Percentiles rank a stretch among this genome's conserved stretches.
phyloP scores from a whole-genome alignment of 2,888 invertebrate species.

The Drosophila gaucha region DNA sequence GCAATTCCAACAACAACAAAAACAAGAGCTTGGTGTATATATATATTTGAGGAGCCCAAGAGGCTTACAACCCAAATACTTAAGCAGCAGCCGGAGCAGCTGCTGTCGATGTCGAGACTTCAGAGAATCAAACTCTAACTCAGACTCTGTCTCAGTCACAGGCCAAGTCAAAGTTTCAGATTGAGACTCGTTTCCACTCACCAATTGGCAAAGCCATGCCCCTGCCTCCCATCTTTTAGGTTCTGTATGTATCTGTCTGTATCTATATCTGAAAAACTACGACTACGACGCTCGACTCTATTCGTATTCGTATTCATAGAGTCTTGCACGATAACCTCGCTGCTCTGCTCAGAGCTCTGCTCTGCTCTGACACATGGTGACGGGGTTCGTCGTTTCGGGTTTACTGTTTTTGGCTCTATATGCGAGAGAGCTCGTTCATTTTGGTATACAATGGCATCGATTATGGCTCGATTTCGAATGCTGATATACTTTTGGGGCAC shows the following conservation, averaged over 20 bases:
- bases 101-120: conserved; percentile 43
- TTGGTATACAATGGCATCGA: conserved; percentile 72
- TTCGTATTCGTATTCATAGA: conserved; percentile 43
- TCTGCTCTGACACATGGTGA: conserved; percentile 9
- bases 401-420: conserved; percentile 64
- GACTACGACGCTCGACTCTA: conserved; percentile 12
- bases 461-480: conserved; percentile 52
- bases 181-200: conserved; percentile 53
- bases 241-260: conserved; percentile 43
- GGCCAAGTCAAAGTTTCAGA: conserved; percentile 12
- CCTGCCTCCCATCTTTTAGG: conserved; percentile 28
- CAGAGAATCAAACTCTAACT: conserved; percentile 18
- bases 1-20: conserved; percentile 45
- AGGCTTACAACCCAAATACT: conserved; percentile 74
- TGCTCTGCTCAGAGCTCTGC: conserved; percentile 11
- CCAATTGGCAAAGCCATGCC: conserved; percentile 6
- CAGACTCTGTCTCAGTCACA: neutral
- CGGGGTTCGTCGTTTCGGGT: conserved; percentile 45
- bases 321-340: conserved; percentile 57
- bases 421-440: conserved; percentile 49
- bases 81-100: conserved; percentile 31
- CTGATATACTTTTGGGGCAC: conserved; percentile 50
- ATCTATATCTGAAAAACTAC: conserved; percentile 41
- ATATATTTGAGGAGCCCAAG: conserved; percentile 50
- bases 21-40: conserved; percentile 25